These are phyloP conservation scores for Silurus aristotelis DNA, from an alignment of 2,797 vertebrate species.

Conservation along the genomic window DNA sequence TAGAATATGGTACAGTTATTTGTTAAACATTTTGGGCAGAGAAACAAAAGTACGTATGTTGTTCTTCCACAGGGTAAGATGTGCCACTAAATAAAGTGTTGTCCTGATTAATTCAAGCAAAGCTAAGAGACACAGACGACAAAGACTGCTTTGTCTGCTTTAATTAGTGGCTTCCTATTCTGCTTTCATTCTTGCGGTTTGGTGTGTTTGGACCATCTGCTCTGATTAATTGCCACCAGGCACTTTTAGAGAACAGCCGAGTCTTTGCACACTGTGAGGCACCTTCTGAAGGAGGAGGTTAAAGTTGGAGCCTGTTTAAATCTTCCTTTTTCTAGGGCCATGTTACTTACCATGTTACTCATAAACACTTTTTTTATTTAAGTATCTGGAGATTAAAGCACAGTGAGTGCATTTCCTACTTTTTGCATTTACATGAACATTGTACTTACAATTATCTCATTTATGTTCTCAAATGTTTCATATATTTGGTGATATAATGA, in stretches of 20 bases:
- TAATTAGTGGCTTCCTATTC: conserved; percentile 50
- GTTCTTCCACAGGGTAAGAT: neutral
- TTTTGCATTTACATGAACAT: too few relatives aligned
- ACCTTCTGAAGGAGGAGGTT: conserved; percentile 3
- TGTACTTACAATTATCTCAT: too few relatives aligned
- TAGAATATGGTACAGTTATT: neutral
- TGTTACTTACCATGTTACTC: neutral
- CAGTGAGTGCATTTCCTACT: neutral
- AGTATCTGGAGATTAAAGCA: neutral
- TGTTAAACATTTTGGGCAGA: neutral
- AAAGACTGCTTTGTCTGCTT: conserved; percentile 44
- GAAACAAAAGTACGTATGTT: neutral
- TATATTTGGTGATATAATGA: too few relatives aligned
- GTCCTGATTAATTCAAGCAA: conserved; percentile 51
- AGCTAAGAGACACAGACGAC: conserved; percentile 38
- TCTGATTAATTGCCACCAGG: conserved; percentile 45
- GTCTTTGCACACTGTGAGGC: neutral
- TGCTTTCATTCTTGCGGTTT: conserved; percentile 34
- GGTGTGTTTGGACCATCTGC: conserved; percentile 46
- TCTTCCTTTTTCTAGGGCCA: neutral
- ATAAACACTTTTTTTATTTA: neutral
- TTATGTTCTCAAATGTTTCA: too few relatives aligned
- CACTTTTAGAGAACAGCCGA: conserved; percentile 21
- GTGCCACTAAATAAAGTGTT: conserved; percentile 52
- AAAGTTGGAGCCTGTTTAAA: conserved; percentile 13